Conservation (phyloP, 2,797 vertebrate species). For the Crenuchus spilurus region DNA sequence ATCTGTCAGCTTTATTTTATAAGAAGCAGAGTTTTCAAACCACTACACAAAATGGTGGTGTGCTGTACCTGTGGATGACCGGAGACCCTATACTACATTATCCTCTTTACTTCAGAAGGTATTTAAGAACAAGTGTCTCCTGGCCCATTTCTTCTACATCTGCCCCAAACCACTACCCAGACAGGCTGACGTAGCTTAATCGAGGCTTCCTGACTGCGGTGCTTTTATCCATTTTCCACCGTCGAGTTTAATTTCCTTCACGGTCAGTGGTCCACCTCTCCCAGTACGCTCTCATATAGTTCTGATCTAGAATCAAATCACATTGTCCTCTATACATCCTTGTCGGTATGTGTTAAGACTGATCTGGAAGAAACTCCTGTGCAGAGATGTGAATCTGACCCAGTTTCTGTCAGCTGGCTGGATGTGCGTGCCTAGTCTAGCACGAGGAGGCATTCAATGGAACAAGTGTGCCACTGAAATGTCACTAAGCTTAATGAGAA, state of each 20-base stretch:
- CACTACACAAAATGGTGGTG: too few relatives aligned
- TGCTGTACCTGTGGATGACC: too few relatives aligned
- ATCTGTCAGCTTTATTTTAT: too few relatives aligned
- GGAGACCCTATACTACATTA: too few relatives aligned
- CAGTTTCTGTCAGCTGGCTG: background rate
- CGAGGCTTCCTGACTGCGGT: background rate
- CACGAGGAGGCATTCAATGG: background rate
- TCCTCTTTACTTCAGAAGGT: background rate
- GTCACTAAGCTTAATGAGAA: background rate
- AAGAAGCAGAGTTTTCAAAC: too few relatives aligned
- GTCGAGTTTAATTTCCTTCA: background rate
- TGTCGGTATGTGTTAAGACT: background rate
- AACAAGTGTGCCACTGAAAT: background rate
- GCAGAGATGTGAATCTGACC: background rate
- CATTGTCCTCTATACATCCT: background rate
- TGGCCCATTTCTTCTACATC: constrained; percentile 2
- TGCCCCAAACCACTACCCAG: background rate
- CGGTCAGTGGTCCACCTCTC: background rate
- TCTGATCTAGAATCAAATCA: background rate
- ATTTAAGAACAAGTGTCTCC: background rate
- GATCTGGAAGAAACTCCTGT: background rate
- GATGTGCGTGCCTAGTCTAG: background rate
- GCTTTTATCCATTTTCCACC: background rate
- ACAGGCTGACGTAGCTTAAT: background rate
- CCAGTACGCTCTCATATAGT: background rate